phyloP scores from a whole-genome alignment of 2,888 invertebrate genomes.

The Acanthococcus lagerstroemiae region DNA sequence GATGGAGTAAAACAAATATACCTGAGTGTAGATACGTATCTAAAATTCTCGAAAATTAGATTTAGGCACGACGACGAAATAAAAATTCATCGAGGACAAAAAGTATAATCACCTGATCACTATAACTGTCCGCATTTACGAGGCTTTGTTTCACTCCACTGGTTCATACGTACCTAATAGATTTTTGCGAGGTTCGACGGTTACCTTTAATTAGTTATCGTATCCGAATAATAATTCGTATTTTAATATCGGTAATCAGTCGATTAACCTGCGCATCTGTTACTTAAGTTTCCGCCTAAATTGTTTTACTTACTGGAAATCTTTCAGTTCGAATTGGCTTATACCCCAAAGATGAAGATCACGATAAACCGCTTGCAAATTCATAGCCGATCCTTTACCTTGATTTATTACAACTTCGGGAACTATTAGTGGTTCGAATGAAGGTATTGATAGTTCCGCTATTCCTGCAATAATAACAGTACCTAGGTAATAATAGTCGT shows the following conservation, averaged over 20 bases:
- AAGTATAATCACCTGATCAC: no score
- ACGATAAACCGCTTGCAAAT: slow-evolving; percentile 54
- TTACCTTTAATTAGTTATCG: not conserved
- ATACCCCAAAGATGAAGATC: slow-evolving; percentile 56
- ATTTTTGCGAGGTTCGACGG: not conserved
- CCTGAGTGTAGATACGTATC: no score
- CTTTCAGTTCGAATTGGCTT: slow-evolving; percentile 53
- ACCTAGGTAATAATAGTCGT: no score
- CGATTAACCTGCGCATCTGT: not conserved
- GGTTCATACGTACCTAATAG: no score
- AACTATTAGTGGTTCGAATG: slow-evolving; percentile 58
- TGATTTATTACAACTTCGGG: slow-evolving; percentile 59
- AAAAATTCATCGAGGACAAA: no score
- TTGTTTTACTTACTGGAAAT: slow-evolving; percentile 53
- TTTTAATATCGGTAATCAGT: not conserved
- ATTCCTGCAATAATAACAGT: slow-evolving; percentile 49
- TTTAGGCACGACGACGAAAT: no score
- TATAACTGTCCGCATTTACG: no score
- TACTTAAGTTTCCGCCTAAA: no score
- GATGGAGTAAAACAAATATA: no score
- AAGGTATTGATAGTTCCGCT: slow-evolving; percentile 56
- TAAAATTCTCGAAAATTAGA: no score
- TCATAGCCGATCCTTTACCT: slow-evolving; percentile 57
- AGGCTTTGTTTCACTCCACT: no score
- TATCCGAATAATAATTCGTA: not conserved